These are phyloP conservation scores for Prostheceraeus crozeri DNA, from an alignment of 2,888 invertebrate genomes.

Conservation along the genomic window DNA sequence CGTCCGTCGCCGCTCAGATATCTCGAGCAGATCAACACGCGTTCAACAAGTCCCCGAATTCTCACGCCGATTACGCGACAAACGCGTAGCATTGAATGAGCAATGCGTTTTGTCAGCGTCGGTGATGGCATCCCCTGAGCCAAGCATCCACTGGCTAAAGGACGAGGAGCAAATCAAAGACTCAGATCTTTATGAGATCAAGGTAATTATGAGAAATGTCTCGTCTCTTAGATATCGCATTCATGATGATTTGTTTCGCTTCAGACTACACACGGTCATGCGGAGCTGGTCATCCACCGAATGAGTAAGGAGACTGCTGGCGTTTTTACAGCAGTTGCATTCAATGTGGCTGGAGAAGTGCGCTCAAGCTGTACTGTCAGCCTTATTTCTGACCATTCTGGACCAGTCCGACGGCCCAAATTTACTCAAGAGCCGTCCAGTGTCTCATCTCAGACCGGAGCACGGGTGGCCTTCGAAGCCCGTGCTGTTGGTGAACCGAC, in stretches of 20 bases:
- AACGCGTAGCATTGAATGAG: not conserved
- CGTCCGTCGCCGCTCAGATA: too few relatives aligned
- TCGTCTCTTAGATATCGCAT: too few relatives aligned
- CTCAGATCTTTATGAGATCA: too few relatives aligned
- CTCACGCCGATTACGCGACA: slow-evolving; percentile 25
- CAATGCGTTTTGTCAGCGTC: not conserved
- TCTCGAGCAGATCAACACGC: too few relatives aligned
- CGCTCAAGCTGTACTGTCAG: slow-evolving; percentile 29
- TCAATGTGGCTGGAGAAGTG: slow-evolving; percentile 32
- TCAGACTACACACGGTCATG: slow-evolving; percentile 31
- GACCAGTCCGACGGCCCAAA: slow-evolving; percentile 26
- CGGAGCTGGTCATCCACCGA: slow-evolving; percentile 29
- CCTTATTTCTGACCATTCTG: not conserved
- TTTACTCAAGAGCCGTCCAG: slow-evolving; percentile 10
- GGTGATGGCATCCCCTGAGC: not conserved
- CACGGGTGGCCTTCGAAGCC: slow-evolving; percentile 19
- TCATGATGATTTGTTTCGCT: too few relatives aligned
- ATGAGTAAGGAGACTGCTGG: slow-evolving; percentile 32
- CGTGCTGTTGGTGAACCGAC: slow-evolving; percentile 30
- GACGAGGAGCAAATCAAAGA: not conserved
- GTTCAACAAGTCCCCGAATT: slow-evolving; percentile 35
- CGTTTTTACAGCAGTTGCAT: slow-evolving; percentile 35
- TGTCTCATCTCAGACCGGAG: slow-evolving; percentile 25
- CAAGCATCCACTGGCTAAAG: not conserved
- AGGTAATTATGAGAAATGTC: too few relatives aligned